These are phyloP conservation scores for Hycleus phaleratus DNA, from an alignment of 1,140 invertebrate genomes.

Conservation along the genomic window DNA sequence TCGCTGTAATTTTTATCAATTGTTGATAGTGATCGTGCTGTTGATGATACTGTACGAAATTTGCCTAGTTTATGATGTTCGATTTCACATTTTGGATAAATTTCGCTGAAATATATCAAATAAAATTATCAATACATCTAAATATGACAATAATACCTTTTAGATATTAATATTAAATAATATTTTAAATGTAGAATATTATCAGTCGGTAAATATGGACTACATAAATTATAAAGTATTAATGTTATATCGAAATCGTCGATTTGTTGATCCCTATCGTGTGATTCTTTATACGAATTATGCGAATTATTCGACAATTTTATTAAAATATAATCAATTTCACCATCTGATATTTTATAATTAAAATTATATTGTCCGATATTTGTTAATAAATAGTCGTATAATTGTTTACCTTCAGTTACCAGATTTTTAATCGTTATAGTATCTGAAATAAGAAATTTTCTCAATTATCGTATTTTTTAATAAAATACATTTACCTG, in stretches of 20 bases:
- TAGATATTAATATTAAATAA: conserved; percentile 61
- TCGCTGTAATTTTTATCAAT: conserved; percentile 4
- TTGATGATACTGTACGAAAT: conserved; percentile 52
- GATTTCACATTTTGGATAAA: conserved; percentile 60
- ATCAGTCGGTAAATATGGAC: conserved; percentile 38
- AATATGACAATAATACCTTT: conserved; percentile 38
- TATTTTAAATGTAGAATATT: conserved; percentile 59
- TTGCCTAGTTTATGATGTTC: conserved; percentile 54
- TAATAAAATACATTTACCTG: conserved; percentile 46
- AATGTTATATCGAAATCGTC: conserved; percentile 66
- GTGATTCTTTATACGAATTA: conserved; percentile 53
- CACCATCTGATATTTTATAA: conserved; percentile 56
- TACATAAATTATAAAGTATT: conserved; percentile 54
- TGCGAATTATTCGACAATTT: conserved; percentile 50
- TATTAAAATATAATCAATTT: conserved; percentile 54
- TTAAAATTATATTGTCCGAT: conserved; percentile 61
- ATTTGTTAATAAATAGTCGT: conserved; percentile 64
- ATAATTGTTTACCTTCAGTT: conserved; percentile 59
- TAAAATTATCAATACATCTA: background rate
- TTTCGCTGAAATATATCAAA: conserved; percentile 45
- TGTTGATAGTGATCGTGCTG: conserved; percentile 9
- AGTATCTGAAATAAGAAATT: conserved; percentile 44
- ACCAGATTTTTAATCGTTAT: conserved; percentile 53
- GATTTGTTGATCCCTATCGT: conserved; percentile 51
- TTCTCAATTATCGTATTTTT: background rate